Evolutionary conservation across 1,140 invertebrate genomes (phyloP), one percentile per base, ranked within the genome.

Genomic region (Asbolus verrucosus): DNA sequence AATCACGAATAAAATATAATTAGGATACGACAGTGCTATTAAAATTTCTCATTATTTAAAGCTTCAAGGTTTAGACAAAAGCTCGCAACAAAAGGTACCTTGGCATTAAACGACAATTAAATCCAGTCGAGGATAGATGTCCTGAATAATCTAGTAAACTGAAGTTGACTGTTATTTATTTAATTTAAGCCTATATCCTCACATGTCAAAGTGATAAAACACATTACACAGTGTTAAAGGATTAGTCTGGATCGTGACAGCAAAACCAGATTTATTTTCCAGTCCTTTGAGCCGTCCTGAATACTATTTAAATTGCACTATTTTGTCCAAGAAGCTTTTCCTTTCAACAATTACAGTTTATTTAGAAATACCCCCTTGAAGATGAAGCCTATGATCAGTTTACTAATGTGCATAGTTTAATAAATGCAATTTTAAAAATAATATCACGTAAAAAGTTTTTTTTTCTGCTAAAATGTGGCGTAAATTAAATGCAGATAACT

Each of bases 151-250:
- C 46, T 21, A 27, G 9, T n/a, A 54, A 21, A 11, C 46, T 27
- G 46, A 14, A 54, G 46, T 54, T 27, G 46, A 54, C 46, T 54
- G 46, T 54, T 54, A 54, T 54, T 54, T 54, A 54, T 54, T 54
- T 54, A 54, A 54, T 54, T 54, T 54, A 54, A 54, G 46, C 46
- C 46, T 21, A 54, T 54, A 54, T 54, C 46, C 46, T 54, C 46
- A 14, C 46, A 54, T 54, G 46, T 54, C 46, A 54, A 54, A 54
- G 46, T 54, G 46, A 54, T 54, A 54, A 54, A 54, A 54, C 46
- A 27, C 46, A 54, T 54, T 54, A 54, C 46, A 54, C 21, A 54
- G 46, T 54, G 46, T 54, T 54, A 54, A 54, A 54, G 46, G 46
- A 54, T 54, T 54, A 54, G 46, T 54, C 46, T 54, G 46, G 46